A percentile compares a stretch with the other conserved stretches of the same genome.
phyloP scores from a whole-genome alignment of 2,797 vertebrate species.

The Tokudaia tokunoshimensis region DNA sequence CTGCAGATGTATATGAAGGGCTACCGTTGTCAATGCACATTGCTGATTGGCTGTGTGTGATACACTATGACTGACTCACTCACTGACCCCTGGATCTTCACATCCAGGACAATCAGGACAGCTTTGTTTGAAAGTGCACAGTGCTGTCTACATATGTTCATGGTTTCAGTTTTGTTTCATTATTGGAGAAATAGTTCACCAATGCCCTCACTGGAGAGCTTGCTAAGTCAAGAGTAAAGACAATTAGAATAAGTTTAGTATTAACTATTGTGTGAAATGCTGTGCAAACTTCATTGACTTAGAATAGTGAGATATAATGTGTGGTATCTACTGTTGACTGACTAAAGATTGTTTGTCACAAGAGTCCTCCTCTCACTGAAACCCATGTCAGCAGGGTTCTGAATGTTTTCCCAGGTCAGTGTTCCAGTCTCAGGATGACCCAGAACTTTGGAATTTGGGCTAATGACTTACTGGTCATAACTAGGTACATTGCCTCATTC shows the following conservation, averaged over 20 bases:
- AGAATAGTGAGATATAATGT: background rate
- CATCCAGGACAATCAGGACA: background rate
- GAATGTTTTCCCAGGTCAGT: background rate
- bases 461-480: constrained; percentile 19
- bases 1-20: background rate
- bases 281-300: constrained; percentile 6
- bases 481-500: background rate
- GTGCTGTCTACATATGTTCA: background rate
- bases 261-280: background rate
- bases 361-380: background rate
- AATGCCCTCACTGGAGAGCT: background rate
- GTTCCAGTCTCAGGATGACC: constrained; percentile 44
- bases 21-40: background rate
- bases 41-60: background rate
- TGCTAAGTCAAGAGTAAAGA: background rate
- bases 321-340: background rate
- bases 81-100: background rate
- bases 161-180: constrained; percentile 24
- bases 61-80: background rate
- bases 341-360: background rate
- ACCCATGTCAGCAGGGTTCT: background rate
- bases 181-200: constrained; percentile 2
- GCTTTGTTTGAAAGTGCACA: background rate
- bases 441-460: background rate
- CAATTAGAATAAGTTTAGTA: background rate